Evolutionary conservation across 2,888 invertebrate species (phyloP), one percentile per base, ranked within the genome.

Genomic region (Ophion ventricosus): DNA sequence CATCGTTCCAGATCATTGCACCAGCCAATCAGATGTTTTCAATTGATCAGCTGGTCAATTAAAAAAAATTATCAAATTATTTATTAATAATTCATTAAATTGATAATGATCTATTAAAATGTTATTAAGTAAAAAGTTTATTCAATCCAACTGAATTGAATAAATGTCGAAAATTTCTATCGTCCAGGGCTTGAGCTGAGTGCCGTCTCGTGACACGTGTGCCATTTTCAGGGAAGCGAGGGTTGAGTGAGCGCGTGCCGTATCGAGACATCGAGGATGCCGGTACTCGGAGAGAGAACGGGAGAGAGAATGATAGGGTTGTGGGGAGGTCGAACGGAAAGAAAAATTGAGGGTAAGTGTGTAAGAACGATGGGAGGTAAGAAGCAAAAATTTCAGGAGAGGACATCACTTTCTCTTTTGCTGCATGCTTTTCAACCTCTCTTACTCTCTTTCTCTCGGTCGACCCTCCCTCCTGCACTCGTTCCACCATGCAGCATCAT

Each of bases 401-500:
- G 57, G 29, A 43, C n/a, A 80, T 79, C 76, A 80, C 57, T 82
- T 54, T 66, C 64, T 25, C 56, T 57, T 56, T 25, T 64, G 26
- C 23, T 56, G 23, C 35, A 64, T 61, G 35, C 73, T 76, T 79
- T 61, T 61, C 40, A 35, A 20, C 49, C 80, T 40, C 59, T 59
- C 72, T 43, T 43, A n/a, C 59, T 59, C 25, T 59, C 11, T 20
- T 61, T 59, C 17, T 35, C 59, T 66, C 74, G 40, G n/a, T n/a
- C n/a, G n/a, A n/a, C n/a, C n/a, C n/a, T n/a, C 59, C 61, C 35
- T 67, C 11, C 0, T 8, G 11, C 70, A 56, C 78, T n/a, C 43
- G 23, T 29, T 61, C 67, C 43, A 49, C 81, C 73, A 72, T 29
- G n/a, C 25, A 20, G 10, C 70, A 73, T 64, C 43, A 80, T 86